Base-by-base conservation (phyloP, 2,888 invertebrate genomes). In the Carterocephalus palaemon region DNA sequence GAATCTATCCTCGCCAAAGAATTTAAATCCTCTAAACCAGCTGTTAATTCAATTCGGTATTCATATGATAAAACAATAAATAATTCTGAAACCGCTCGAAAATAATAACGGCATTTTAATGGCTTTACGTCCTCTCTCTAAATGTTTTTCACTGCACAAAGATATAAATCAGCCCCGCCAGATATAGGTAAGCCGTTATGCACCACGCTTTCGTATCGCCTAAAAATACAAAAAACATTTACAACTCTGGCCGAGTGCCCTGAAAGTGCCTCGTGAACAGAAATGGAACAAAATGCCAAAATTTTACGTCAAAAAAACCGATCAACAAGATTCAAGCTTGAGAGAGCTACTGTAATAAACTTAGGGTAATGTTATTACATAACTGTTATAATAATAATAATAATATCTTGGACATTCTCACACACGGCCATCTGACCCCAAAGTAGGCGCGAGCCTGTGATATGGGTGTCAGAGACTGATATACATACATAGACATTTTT, bases 191-290 rank as follows among this genome's bases (percentile, higher is more conserved):
- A 22, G 22, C 22, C 33, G 20, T 33, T 34, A 34, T 22, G 33
- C 19, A 20, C 34, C 22, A 34, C 34, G 34, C 34, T 22, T 22
- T 34, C 19, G 22, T 15, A 23, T 23, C 23, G 9, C 36, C 23
- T 23, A 36, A 36, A 36, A 36, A 36, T 36, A 15, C 23, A 36
- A 36, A 36, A 36, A 13, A 16, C 6, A 8, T 31, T 31, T 23
- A 22, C 36, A 16, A 36, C 36, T 19, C 32, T 36, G 36, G 36
- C 36, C 36, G 36, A 23, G 36, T 36, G 36, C 36, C 36, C 36
- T 36, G 36, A 10, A 36, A 36, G 36, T 36, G 36, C 36, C 23
- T 36, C 22, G 36, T 22, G 36, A 36, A 36, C 23, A 36, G n/a
- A 36, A 36, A 36, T 24, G 23, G 16, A 36, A 15, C 12, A 36